Evolutionary conservation across 2,888 invertebrate genomes (phyloP).

Genomic region (Tryphoninae sp.): DNA sequence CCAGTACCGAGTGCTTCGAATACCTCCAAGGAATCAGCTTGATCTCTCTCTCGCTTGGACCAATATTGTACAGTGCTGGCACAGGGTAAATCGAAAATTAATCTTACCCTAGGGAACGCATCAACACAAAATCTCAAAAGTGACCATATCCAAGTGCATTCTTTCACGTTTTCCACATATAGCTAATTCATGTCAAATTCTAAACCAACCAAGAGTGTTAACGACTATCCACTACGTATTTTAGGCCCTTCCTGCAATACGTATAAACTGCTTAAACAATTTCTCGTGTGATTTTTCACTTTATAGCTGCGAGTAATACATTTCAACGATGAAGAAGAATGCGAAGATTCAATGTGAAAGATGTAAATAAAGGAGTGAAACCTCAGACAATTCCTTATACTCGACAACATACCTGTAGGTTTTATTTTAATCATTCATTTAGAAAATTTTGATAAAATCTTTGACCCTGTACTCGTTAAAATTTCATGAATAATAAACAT

Average conservation of each 20-base stretch:
- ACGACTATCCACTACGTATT: constrained; percentile 25
- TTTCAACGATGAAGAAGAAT: background rate
- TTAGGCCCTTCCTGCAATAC: constrained; percentile 21
- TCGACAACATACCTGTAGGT: too few species aligned
- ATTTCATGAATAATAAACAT: too few species aligned
- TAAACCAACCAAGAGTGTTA: constrained; percentile 36
- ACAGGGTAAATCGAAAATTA: constrained; percentile 38
- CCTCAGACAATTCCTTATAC: background rate
- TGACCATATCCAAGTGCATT: constrained; percentile 27
- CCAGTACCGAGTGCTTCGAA: constrained; percentile 9
- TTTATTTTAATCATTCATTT: too few species aligned
- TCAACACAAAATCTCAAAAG: constrained; percentile 22
- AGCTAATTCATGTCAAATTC: background rate
- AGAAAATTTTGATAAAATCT: too few species aligned
- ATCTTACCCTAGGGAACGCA: background rate
- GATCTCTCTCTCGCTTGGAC: constrained; percentile 5
- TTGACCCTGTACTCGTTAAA: too few species aligned
- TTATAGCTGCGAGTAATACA: background rate
- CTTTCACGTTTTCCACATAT: background rate
- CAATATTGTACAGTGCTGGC: constrained; percentile 31
- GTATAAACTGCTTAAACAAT: constrained; percentile 37
- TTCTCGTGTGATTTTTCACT: constrained; percentile 35
- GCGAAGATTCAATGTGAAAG: background rate
- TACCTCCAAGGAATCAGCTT: constrained; percentile 25
- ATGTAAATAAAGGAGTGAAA: background rate